Evolutionary conservation across 2,797 vertebrate species (phyloP).

Genomic region (Halcyon chelicuti): DNA sequence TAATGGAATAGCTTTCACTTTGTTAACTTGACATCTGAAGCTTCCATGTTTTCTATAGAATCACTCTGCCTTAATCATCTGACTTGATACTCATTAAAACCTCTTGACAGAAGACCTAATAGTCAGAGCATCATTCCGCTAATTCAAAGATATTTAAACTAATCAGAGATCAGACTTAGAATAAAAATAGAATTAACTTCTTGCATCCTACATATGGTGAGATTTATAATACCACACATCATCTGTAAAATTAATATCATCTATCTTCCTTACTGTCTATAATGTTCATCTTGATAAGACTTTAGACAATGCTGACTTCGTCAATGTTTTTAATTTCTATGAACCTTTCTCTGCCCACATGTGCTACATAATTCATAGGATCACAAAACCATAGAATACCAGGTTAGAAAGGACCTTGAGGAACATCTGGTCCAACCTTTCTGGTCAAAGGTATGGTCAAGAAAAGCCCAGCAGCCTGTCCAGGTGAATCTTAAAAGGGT

Average conservation of each 20-base stretch:
- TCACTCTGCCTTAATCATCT: slow-evolving; percentile 36
- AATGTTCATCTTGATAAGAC: background rate
- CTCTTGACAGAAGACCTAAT: background rate
- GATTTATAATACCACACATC: background rate
- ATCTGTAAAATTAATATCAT: background rate
- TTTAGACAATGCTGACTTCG: background rate
- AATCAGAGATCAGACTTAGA: slow-evolving; percentile 11
- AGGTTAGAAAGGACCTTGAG: background rate
- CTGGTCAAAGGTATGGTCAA: background rate
- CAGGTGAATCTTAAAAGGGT: background rate
- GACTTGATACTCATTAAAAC: slow-evolving; percentile 13
- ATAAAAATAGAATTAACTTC: background rate
- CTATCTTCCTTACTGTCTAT: background rate
- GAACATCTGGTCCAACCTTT: background rate
- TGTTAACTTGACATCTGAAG: slow-evolving; percentile 14
- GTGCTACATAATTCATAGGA: background rate
- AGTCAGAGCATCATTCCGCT: background rate
- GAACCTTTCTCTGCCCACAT: background rate
- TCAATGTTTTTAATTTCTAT: background rate
- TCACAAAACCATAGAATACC: background rate
- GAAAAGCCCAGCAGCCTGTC: background rate
- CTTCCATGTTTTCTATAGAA: background rate
- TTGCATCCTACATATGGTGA: background rate
- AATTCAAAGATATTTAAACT: slow-evolving; percentile 37
- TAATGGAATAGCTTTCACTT: background rate